Evolutionary conservation across 2,113 vertebrate species (phyloP), one percentile per base, ranked within the genome.

Genomic region (Miniopterus natalensis): DNA sequence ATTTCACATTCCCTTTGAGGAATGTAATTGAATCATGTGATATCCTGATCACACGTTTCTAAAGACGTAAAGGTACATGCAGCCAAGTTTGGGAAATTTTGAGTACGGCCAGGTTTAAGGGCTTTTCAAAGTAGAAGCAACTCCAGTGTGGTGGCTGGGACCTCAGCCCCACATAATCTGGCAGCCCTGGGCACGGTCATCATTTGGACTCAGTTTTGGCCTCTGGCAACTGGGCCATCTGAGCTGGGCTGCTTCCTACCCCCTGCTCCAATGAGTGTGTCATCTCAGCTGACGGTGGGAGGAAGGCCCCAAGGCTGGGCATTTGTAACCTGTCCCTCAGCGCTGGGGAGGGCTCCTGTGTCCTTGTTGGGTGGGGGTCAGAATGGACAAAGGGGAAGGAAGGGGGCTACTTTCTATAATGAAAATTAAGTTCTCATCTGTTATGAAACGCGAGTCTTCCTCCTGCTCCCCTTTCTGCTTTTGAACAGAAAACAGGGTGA

Each of bases 401-500:
- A 63, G 21, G 17, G 63, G 3, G 17, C n/a, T 70, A 5, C 18
- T 40, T 78, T 86, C 61, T 57, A 1, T 53, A 31, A 14, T 57
- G 40, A 73, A 23, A 73, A 71, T 68, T 75, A 31, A 81, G 47
- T 88, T 80, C 14, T 13, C 13, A 71, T 92, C 81, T 29, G 17
- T 68, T 55, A 8, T 84, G 80, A 92, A 55, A 90, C 77, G 2
- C 53, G 70, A 45, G 17, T 71, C 36, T 94, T 71, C 20, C 61
- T 95, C 31, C 42, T 66, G 3, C n/a, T 87, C 15, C 70, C 27
- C 10, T 86, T 87, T 59, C 42, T 61, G 53, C 7, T 63, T 73
- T 74, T 53, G 29, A 74, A 18, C 51, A 86, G 68, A 83, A 94
- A 94, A 80, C 79, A 96, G 66, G 73, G 85, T 84, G 70, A 74